Evolutionary conservation across 2,888 invertebrate genomes (phyloP), one percentile per base, ranked within the genome.

Genomic region (Omphaloscelis lunosa): DNA sequence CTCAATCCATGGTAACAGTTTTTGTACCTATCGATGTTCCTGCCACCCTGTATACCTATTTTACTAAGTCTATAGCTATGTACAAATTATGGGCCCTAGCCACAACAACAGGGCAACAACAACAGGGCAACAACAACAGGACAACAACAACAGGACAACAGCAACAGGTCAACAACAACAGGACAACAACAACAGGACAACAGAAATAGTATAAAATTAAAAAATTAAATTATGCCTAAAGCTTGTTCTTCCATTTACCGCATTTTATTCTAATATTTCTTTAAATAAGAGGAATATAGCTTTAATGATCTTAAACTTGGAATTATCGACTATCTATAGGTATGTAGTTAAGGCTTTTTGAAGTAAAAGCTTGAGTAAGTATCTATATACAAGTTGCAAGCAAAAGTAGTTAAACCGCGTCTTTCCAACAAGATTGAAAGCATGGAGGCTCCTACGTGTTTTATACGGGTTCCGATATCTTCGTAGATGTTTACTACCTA

Each of bases 401-500:
- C 23, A 70, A 66, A 80, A 66, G 71, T 68, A 45, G 45, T 53
- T 5, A 53, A 80, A 71, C 70, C 63, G 20, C 77, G 68, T 75
- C 51, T 66, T 78, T 15, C 45, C 53, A 83, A 56, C 65, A 83
- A 56, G 65, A 61, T 66, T 59, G 51, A 65, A 77, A 58, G 41
- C 41, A 58, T 68, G 15, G 78, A 85, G 62, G 58, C 17, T 53
- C 41, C 23, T 53, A 34, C 34, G 29, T 34, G 20, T 61, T 34
- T 29, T 29, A 70, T 76, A 75, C 69, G 77, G 59, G 61, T 67
- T 77, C 12, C 53, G 69, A 23, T 61, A 75, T 77, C 67, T 81
- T 78, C 62, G 72, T 48, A 41, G n/a, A 53, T 72, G 45, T 79
- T 65, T 77, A 69, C 63, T 77, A 79, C 56, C 41, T 71, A 74